Conservation (phyloP, 2,888 invertebrate genomes). For the Deroplatys truncata region DNA sequence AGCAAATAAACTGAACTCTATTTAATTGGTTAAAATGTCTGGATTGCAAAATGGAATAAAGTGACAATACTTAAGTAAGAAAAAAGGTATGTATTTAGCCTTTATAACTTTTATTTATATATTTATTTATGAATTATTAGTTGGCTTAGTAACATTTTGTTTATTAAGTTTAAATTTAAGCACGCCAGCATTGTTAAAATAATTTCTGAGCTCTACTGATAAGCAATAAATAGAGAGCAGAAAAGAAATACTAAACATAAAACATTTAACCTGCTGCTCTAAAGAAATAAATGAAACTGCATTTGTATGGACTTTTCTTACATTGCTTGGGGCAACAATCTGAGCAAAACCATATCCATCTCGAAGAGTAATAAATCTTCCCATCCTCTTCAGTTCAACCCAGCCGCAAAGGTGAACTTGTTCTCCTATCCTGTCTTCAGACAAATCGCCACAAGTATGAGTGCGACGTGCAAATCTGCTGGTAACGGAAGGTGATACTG, state of each 20-base stretch:
- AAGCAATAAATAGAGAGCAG: no score
- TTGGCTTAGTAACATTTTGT: no score
- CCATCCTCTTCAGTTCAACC: constrained; percentile 80
- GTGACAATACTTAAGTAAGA: no score
- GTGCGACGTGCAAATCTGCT: constrained; percentile 14
- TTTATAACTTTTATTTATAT: no score
- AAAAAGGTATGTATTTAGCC: no score
- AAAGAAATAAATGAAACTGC: not conserved
- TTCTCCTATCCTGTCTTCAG: constrained; percentile 60
- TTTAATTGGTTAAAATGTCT: no score
- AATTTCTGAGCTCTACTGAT: no score
- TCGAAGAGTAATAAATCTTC: constrained; percentile 77
- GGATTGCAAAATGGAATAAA: no score
- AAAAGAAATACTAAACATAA: not conserved
- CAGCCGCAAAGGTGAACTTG: constrained; percentile 83
- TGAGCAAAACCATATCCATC: constrained; percentile 89
- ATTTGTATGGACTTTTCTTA: constrained; percentile 37
- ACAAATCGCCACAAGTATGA: constrained; percentile 72
- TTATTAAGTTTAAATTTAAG: no score
- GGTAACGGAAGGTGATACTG: constrained; percentile 4
- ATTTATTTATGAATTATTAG: no score
- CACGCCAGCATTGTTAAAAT: no score
- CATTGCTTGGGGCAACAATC: constrained; percentile 62
- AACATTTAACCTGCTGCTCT: not conserved
- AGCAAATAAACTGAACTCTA: no score